These are phyloP conservation scores for Ursus arctos DNA, from an alignment of 2,113 vertebrate species.

Conservation along the genomic window DNA sequence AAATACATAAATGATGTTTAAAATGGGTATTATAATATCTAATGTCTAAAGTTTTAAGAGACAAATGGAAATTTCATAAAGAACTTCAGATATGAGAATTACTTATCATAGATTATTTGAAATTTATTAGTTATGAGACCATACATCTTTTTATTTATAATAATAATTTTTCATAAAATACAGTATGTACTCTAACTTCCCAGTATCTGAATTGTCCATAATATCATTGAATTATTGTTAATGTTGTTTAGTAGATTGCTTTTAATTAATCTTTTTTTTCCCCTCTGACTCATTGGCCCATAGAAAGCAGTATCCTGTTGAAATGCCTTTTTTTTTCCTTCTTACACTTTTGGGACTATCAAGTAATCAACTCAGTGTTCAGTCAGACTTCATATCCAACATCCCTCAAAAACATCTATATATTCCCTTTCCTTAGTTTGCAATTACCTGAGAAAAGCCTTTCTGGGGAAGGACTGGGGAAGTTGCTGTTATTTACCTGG, in stretches of 20 bases:
- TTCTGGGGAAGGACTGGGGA: not conserved
- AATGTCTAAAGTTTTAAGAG: constrained; percentile 11
- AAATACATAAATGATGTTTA: not conserved
- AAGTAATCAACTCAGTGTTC: not conserved
- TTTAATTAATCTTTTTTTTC: not conserved
- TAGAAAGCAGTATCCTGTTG: not conserved
- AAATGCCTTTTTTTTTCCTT: not conserved
- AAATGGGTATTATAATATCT: not conserved
- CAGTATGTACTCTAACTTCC: not conserved
- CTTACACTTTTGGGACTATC: not conserved
- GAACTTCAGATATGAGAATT: not conserved
- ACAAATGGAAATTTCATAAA: not conserved
- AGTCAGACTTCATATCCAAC: not conserved
- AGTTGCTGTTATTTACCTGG: not conserved
- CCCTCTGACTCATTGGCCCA: not conserved
- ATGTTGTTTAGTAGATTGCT: not conserved
- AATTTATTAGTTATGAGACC: not conserved
- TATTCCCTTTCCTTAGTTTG: not conserved
- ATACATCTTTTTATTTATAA: not conserved
- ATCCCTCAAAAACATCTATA: not conserved
- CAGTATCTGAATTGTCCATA: not conserved
- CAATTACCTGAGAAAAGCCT: not conserved
- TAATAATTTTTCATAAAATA: not conserved
- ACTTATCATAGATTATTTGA: not conserved
- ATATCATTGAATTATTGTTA: not conserved